A percentile compares a stretch with the other conserved stretches of the same genome.
Evolutionary conservation across 2,888 invertebrate species (phyloP).

Genomic region (Cantharis lateralis): DNA sequence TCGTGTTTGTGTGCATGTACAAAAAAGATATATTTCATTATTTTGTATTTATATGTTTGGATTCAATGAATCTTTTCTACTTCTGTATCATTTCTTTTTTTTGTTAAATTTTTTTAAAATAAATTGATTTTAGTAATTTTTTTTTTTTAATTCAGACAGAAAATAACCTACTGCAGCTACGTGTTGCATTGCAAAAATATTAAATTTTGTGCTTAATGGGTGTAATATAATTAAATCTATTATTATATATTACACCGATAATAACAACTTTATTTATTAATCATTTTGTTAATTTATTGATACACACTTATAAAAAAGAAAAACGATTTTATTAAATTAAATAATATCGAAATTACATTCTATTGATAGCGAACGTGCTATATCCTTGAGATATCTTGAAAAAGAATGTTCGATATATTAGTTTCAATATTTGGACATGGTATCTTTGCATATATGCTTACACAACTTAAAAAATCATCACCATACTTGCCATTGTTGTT

Average conservation of each 20-base stretch:
- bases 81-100: conserved; percentile 42
- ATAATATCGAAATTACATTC: background rate
- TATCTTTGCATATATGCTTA: background rate
- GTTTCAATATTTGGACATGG: background rate
- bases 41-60: conserved; percentile 45
- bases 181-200: background rate
- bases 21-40: conserved; percentile 51
- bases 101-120: conserved; percentile 35
- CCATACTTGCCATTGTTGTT: background rate
- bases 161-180: background rate
- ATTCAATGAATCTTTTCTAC: conserved; percentile 46
- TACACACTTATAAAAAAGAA: background rate
- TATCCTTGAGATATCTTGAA: background rate
- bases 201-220: background rate
- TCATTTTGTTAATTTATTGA: background rate
- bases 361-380: background rate
- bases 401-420: background rate
- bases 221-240: no score
- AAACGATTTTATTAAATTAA: background rate
- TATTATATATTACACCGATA: no score
- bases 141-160: conserved; percentile 17
- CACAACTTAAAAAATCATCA: background rate
- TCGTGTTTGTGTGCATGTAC: conserved; percentile 42
- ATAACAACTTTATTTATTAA: background rate
- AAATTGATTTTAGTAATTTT: conserved; percentile 35